Percentiles rank a stretch among this genome's conserved stretches.
Evolutionary conservation across 2,888 invertebrate genomes (phyloP).

Genomic region (Sympetrum striolatum): DNA sequence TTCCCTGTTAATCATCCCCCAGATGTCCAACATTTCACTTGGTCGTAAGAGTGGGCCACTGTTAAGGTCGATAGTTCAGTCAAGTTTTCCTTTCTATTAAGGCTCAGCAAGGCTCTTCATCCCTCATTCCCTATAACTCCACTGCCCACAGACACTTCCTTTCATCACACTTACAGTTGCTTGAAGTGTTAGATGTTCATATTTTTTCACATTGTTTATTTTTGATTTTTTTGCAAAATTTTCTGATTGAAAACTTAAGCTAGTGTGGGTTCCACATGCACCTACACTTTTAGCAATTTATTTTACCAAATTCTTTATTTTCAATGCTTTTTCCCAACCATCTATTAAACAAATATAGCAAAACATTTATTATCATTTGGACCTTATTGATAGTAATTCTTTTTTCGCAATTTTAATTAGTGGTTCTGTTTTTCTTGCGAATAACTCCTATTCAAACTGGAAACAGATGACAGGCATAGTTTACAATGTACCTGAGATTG

Average conservation of each 20-base stretch:
- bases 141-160: slow-evolving; percentile 19
- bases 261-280: slow-evolving; percentile 16
- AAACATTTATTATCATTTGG: slow-evolving; percentile 44
- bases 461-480: slow-evolving; percentile 40
- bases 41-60: slow-evolving; percentile 30
- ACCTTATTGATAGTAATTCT: slow-evolving; percentile 36
- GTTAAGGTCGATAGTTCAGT: slow-evolving; percentile 33
- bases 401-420: slow-evolving; percentile 29
- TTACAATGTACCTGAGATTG: slow-evolving; percentile 41
- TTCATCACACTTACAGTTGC: slow-evolving; percentile 37
- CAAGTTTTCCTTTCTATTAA: neutral
- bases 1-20: neutral
- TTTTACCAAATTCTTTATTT: slow-evolving; percentile 16
- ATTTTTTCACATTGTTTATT: neutral
- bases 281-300: slow-evolving; percentile 29
- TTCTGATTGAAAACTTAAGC: slow-evolving; percentile 33
- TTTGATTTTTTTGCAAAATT: slow-evolving; percentile 19
- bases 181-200: slow-evolving; percentile 8
- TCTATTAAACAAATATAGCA: slow-evolving; percentile 43
- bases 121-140: neutral
- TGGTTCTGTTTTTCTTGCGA: slow-evolving; percentile 26
- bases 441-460: slow-evolving; percentile 30
- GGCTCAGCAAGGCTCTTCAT: slow-evolving; percentile 7
- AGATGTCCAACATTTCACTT: slow-evolving; percentile 34
- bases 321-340: slow-evolving; percentile 27